Evolutionary conservation across 2,888 invertebrate genomes (phyloP).

Genomic region (Achlya flavicornis): DNA sequence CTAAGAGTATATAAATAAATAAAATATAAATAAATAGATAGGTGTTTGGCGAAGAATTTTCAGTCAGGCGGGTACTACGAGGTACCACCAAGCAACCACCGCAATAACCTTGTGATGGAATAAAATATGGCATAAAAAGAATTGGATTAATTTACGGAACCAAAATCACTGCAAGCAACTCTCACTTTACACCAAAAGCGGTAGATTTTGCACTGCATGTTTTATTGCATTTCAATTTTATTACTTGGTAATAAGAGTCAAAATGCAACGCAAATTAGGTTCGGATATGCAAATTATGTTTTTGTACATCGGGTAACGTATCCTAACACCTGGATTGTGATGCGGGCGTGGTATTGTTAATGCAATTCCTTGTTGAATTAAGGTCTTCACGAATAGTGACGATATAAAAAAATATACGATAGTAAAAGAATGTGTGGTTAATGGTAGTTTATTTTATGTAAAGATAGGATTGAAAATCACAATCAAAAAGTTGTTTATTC

Average conservation of each 20-base stretch:
- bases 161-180: neutral
- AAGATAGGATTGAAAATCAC: too few relatives aligned
- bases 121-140: too few relatives aligned
- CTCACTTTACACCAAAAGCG: neutral
- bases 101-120: too few relatives aligned
- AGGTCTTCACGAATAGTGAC: neutral
- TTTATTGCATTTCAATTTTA: neutral
- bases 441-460: too few relatives aligned
- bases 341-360: conserved; percentile 20
- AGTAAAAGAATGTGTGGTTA: too few relatives aligned
- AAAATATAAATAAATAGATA: too few relatives aligned
- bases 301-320: conserved; percentile 11
- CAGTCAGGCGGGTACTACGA: too few relatives aligned
- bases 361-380: neutral
- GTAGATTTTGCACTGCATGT: neutral
- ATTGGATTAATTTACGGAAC: neutral
- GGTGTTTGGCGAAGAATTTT: too few relatives aligned
- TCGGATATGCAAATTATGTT: conserved; percentile 11
- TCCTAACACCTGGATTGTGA: conserved; percentile 21
- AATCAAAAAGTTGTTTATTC: too few relatives aligned
- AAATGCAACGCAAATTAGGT: conserved; percentile 5
- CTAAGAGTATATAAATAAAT: too few relatives aligned
- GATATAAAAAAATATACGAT: neutral
- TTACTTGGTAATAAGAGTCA: neutral
- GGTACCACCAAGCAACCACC: too few relatives aligned